Percentiles rank a stretch among this genome's conserved stretches.
Evolutionary conservation across 1,140 invertebrate species (phyloP).

Genomic region (Lutraria rhynchaena): DNA sequence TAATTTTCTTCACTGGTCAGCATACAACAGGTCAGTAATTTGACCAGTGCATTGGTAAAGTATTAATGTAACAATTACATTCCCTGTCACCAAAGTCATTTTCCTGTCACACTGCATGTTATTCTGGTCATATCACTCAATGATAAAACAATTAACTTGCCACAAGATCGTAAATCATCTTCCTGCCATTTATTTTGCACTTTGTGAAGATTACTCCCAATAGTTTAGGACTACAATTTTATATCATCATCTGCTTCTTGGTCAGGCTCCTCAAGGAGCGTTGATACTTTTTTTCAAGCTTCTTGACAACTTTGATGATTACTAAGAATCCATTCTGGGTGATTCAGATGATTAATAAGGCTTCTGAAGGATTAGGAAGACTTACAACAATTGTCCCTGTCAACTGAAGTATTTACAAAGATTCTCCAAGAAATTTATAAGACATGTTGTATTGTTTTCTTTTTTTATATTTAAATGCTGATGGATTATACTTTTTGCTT

Average conservation of each 20-base stretch:
- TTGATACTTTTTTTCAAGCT: conserved; percentile 34
- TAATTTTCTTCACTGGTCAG: conserved; percentile 9
- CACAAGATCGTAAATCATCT: conserved; percentile 18
- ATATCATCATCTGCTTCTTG: conserved; percentile 29
- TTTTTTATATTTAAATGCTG: too few relatives aligned
- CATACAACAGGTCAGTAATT: conserved; percentile 2
- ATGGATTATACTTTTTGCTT: too few relatives aligned
- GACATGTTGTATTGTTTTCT: too few relatives aligned
- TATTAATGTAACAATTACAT: conserved; percentile 38
- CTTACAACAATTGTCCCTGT: conserved; percentile 27
- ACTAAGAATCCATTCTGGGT: conserved; percentile 38
- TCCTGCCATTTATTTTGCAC: conserved; percentile 34
- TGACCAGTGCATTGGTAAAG: not conserved
- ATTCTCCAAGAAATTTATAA: too few relatives aligned
- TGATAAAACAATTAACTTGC: conserved; percentile 45
- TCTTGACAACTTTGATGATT: conserved; percentile 42
- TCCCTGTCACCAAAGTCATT: conserved; percentile 30
- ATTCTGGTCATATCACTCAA: conserved; percentile 5
- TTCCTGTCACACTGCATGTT: conserved; percentile 41
- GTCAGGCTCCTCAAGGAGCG: conserved; percentile 26
- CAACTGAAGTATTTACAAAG: not conserved
- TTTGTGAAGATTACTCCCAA: conserved; percentile 32
- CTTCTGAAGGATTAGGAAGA: conserved; percentile 42
- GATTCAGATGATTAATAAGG: conserved; percentile 45
- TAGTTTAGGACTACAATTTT: conserved; percentile 17